These are phyloP conservation scores for Drosophila putrida DNA, from an alignment of 2,888 invertebrate species.

Conservation along the genomic window DNA sequence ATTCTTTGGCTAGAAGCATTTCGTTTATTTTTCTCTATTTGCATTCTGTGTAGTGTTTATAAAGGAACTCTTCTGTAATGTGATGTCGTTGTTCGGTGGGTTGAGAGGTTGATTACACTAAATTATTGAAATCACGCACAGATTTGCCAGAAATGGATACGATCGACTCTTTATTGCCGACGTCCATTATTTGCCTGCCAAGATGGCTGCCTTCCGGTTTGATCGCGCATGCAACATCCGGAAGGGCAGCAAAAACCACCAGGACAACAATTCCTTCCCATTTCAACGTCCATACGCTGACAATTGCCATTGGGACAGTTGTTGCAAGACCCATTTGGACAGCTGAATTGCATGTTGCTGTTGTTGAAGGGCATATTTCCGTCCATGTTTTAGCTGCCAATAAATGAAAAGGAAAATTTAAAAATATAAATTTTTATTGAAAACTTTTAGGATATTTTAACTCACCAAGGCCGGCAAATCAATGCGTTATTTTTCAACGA, in stretches of 20 bases:
- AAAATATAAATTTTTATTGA: background rate
- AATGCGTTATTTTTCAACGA: constrained; percentile 18
- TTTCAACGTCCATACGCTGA: constrained; percentile 8
- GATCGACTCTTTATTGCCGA: constrained; percentile 40
- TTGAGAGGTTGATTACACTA: background rate
- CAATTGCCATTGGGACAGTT: constrained; percentile 58
- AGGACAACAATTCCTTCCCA: constrained; percentile 29
- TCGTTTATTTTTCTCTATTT: background rate
- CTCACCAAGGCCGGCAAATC: constrained; percentile 44
- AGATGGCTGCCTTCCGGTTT: constrained; percentile 6
- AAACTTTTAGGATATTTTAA: background rate
- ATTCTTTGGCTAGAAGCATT: background rate
- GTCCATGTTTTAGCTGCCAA: constrained; percentile 31
- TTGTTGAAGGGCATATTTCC: constrained; percentile 17
- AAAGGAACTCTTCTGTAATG: constrained; percentile 1
- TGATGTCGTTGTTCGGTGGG: constrained; percentile 7
- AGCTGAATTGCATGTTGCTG: constrained; percentile 1
- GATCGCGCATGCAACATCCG: constrained; percentile 34
- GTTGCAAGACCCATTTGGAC: background rate
- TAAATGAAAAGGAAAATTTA: background rate
- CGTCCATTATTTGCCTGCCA: constrained; percentile 32
- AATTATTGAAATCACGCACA: constrained; percentile 35
- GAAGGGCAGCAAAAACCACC: constrained; percentile 54
- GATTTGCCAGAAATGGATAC: constrained; percentile 40
- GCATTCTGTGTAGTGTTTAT: background rate